phyloP scores from a whole-genome alignment of 2,113 vertebrate species.

The Lucifuga dentata region DNA sequence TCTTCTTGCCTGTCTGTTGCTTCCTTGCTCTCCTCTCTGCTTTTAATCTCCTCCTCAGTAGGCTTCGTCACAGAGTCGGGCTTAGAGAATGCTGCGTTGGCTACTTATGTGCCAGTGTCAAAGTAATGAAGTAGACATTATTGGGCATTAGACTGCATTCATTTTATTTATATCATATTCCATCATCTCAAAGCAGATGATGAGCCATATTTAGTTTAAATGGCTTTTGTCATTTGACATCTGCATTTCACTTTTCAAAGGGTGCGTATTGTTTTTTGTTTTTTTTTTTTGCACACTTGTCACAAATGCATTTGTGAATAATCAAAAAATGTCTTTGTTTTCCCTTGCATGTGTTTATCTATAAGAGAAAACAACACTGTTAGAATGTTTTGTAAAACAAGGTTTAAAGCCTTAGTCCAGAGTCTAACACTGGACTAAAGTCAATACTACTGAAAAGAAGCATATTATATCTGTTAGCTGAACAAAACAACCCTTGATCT shows the following conservation, averaged over 20 bases:
- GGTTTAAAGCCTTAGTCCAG: slow-evolving; percentile 71
- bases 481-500: slow-evolving; percentile 74
- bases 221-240: slow-evolving; percentile 1
- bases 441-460: slow-evolving; percentile 63
- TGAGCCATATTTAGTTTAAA: slow-evolving; percentile 7
- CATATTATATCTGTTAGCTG: slow-evolving; percentile 66
- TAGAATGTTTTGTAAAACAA: slow-evolving; percentile 72
- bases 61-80: slow-evolving; percentile 4
- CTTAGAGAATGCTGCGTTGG: slow-evolving; percentile 8
- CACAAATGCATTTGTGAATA: slow-evolving; percentile 30
- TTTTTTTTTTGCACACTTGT: not conserved
- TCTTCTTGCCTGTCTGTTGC: slow-evolving; percentile 42
- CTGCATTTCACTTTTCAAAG: not conserved
- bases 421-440: slow-evolving; percentile 74
- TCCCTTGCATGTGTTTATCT: slow-evolving; percentile 83
- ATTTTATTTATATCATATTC: slow-evolving; percentile 11
- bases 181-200: slow-evolving; percentile 3
- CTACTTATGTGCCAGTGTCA: no score
- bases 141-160: slow-evolving; percentile 16
- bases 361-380: slow-evolving; percentile 42
- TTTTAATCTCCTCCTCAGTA: slow-evolving; percentile 13
- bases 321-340: slow-evolving; percentile 59
- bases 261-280: no score
- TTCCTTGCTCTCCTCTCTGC: slow-evolving; percentile 14
- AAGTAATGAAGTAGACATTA: not conserved